Evolutionary conservation across 2,797 vertebrate species (phyloP).

Genomic region (Hemibagrus guttatus): DNA sequence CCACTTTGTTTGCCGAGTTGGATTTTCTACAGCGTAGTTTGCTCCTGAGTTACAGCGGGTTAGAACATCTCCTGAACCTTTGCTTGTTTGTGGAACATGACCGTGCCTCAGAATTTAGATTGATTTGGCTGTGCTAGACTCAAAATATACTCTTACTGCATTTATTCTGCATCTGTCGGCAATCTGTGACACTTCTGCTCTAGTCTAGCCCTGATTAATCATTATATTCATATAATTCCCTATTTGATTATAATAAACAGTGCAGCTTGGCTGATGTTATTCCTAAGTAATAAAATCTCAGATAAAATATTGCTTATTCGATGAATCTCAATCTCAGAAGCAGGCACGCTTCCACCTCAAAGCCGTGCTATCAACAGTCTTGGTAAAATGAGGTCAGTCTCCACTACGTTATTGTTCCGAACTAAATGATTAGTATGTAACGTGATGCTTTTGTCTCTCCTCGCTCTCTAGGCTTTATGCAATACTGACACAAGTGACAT

Average conservation of each 20-base stretch:
- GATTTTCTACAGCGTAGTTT: too few species aligned
- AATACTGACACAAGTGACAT: constrained; percentile 18
- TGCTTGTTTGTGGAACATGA: too few species aligned
- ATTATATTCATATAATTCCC: background rate
- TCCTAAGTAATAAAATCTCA: background rate
- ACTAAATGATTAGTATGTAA: background rate
- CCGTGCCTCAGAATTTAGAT: too few species aligned
- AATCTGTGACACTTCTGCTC: too few species aligned
- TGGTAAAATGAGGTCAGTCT: background rate
- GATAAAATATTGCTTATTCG: background rate
- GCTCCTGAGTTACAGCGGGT: too few species aligned
- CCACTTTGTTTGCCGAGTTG: too few species aligned
- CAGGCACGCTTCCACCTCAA: background rate
- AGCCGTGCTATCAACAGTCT: background rate
- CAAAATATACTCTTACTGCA: too few species aligned
- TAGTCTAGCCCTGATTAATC: background rate
- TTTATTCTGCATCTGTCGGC: too few species aligned
- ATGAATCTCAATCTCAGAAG: background rate
- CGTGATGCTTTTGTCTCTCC: constrained; percentile 17
- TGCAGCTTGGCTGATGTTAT: background rate
- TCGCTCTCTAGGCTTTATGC: background rate
- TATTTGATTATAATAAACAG: background rate
- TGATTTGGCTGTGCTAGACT: too few species aligned
- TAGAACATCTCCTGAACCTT: too few species aligned
- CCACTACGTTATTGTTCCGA: background rate